Percentiles rank a stretch among this genome's conserved stretches.
phyloP scores from a whole-genome alignment of 2,113 vertebrate genomes.

The Polypterus senegalus region DNA sequence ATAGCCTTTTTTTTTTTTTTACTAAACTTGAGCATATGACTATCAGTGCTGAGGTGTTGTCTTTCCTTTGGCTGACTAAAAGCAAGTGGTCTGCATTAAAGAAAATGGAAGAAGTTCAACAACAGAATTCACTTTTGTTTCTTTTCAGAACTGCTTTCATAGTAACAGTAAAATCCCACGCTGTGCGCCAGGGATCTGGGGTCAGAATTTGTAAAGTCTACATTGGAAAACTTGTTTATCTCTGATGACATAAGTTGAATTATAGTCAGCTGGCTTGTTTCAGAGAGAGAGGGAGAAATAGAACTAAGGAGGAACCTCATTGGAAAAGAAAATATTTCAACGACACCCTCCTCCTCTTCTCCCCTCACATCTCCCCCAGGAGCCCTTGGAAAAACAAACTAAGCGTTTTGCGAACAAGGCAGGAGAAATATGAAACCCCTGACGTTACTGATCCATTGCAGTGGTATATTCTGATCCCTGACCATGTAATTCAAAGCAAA shows the following conservation, averaged over 20 bases:
- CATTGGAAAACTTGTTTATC: conserved; percentile 14
- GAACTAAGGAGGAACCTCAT: not conserved
- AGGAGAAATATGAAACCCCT: not conserved
- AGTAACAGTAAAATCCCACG: conserved; percentile 1
- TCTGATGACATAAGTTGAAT: conserved; percentile 15
- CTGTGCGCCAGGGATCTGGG: conserved; percentile 5
- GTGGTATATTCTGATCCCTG: not conserved
- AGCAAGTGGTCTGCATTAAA: no score
- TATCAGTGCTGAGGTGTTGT: no score
- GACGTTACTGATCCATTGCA: not conserved
- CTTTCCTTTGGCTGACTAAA: no score
- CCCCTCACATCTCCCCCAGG: not conserved
- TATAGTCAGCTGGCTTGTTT: not conserved
- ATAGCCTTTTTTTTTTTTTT: no score
- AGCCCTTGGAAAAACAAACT: not conserved
- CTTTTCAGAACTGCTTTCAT: no score
- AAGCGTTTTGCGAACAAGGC: not conserved
- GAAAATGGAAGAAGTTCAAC: no score
- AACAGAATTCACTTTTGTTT: no score
- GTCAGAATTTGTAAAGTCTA: conserved; percentile 13
- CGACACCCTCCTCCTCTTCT: conserved; percentile 17
- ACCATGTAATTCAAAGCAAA: not conserved
- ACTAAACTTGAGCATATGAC: no score
- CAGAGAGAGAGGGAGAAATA: not conserved
- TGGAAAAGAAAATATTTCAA: conserved; percentile 6